phyloP scores from a whole-genome alignment of 2,888 invertebrate genomes.

The Trisateles emortualis region DNA sequence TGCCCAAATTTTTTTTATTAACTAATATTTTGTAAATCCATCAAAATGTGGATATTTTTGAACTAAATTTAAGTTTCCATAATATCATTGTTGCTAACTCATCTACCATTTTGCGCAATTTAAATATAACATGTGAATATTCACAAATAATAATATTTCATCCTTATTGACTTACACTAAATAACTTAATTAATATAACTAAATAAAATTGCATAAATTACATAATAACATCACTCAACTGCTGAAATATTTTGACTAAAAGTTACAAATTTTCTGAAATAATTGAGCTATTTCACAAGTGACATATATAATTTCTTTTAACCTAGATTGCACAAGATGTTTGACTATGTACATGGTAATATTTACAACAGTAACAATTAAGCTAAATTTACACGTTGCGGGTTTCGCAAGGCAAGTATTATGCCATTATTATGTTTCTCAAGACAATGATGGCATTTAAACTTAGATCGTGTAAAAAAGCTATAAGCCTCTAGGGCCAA shows the following conservation, averaged over 20 bases:
- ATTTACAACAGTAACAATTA: conserved; percentile 35
- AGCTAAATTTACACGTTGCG: conserved; percentile 1
- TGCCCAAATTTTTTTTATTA: background rate
- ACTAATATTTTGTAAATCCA: conserved; percentile 5
- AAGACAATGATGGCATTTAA: too few relatives aligned
- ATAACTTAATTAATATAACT: conserved; percentile 1
- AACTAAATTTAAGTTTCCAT: conserved; percentile 20
- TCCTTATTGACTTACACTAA: conserved; percentile 27
- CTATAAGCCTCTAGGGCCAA: too few relatives aligned
- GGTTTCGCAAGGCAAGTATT: conserved; percentile 6
- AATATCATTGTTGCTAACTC: conserved; percentile 20
- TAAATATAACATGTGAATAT: conserved; percentile 16
- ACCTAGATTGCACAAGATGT: conserved; percentile 46
- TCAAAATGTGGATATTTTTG: conserved; percentile 16
- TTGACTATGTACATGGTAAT: conserved; percentile 32
- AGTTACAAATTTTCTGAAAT: conserved; percentile 8
- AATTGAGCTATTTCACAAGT: conserved; percentile 21
- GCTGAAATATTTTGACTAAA: conserved; percentile 15
- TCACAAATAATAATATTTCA: conserved; percentile 39
- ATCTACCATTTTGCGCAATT: conserved; percentile 12
- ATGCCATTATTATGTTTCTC: background rate
- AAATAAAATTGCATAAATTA: conserved; percentile 24
- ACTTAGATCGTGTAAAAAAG: too few relatives aligned
- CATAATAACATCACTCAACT: conserved; percentile 23
- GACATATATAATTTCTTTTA: conserved; percentile 23